Conservation (phyloP, 2,113 vertebrate species). For the Piaya cayana region DNA sequence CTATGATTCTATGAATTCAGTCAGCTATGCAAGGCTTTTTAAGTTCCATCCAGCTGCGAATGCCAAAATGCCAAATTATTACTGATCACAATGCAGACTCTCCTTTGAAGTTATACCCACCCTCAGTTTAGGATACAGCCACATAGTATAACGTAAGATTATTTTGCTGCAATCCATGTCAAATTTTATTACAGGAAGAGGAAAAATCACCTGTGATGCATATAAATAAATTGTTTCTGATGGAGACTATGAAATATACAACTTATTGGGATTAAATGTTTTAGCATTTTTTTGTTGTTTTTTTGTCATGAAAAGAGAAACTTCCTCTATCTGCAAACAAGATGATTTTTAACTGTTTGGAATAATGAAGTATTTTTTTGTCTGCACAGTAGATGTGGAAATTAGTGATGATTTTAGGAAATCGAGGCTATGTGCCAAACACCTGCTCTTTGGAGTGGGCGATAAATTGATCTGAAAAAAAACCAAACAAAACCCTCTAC, state of each 20-base stretch:
- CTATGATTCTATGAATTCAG: too few species aligned
- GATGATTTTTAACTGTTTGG: not conserved
- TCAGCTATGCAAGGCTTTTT: slow-evolving; percentile 1
- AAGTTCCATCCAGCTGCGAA: not conserved
- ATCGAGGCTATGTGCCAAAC: not conserved
- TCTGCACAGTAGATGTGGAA: not conserved
- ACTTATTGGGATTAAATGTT: not conserved
- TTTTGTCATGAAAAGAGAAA: not conserved
- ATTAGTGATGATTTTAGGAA: not conserved
- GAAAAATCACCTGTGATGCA: not conserved
- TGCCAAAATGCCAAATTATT: not conserved
- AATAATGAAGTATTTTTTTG: not conserved
- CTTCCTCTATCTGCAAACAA: not conserved
- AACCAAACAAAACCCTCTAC: not conserved
- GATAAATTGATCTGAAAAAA: not conserved
- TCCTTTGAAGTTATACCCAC: not conserved
- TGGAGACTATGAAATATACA: not conserved
- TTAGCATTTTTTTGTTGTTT: not conserved
- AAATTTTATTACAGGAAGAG: not conserved
- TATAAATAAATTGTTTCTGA: not conserved
- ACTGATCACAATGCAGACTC: not conserved
- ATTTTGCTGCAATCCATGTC: not conserved
- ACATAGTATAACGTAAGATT: not conserved
- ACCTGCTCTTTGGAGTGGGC: not conserved
- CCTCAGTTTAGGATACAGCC: not conserved